phyloP scores from a whole-genome alignment of 2,888 invertebrate species.

The Nephrotoma appendiculata region DNA sequence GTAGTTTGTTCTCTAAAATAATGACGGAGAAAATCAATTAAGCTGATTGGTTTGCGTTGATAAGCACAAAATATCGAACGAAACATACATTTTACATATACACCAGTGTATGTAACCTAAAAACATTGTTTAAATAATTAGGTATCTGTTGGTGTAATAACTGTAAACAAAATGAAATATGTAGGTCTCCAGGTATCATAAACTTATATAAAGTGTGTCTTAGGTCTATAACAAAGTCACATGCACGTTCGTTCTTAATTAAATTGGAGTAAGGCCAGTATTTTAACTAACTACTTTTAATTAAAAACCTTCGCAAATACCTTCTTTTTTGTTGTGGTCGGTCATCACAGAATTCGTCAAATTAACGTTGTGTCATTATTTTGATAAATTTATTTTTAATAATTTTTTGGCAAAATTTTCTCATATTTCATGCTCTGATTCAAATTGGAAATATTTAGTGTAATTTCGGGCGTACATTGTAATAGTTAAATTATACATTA shows the following conservation, averaged over 20 bases:
- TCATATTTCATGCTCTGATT: neutral
- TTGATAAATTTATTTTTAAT: neutral
- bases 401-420: neutral
- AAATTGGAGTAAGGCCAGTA: neutral
- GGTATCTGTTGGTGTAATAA: neutral
- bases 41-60: neutral
- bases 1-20: neutral
- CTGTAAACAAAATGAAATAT: neutral
- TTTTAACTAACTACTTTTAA: neutral
- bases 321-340: neutral
- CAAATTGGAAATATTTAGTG: neutral
- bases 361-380: neutral
- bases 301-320: neutral
- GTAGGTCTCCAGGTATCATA: neutral
- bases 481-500: neutral
- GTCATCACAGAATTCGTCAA: neutral
- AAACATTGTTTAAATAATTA: neutral
- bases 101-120: neutral
- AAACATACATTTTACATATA: neutral
- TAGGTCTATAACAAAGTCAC: neutral
- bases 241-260: neutral
- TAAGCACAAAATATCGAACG: neutral
- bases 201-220: neutral
- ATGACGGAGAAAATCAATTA: neutral
- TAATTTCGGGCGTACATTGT: neutral